Evolutionary conservation across 2,888 invertebrate species (phyloP).

Genomic region (Pachycephus smyrnensis): DNA sequence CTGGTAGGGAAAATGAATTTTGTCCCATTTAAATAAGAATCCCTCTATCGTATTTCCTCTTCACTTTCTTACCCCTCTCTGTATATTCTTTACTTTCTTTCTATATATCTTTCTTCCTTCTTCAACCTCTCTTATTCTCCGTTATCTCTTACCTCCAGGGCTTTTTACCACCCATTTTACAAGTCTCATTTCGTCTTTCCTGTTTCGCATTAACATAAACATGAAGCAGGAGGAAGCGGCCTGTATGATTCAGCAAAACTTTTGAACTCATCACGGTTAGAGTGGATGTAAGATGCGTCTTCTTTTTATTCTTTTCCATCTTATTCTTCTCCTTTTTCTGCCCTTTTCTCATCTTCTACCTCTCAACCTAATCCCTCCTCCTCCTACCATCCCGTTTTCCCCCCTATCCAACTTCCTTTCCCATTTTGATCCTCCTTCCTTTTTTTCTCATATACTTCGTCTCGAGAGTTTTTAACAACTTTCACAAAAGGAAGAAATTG

Average conservation of each 20-base stretch:
- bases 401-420: slow-evolving; percentile 4
- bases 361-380: not conserved
- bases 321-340: not conserved
- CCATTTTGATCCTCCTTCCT: not conserved
- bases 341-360: not conserved
- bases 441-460: not conserved
- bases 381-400: not conserved
- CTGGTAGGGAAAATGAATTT: not conserved
- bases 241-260: slow-evolving; percentile 16
- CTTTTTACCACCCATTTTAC: slow-evolving; percentile 7
- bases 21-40: not conserved
- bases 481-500: slow-evolving; percentile 22
- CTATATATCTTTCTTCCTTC: not conserved
- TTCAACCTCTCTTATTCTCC: slow-evolving; percentile 7
- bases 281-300: slow-evolving; percentile 7
- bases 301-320: not conserved
- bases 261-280: slow-evolving; percentile 13
- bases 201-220: slow-evolving; percentile 27
- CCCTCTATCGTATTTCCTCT: not conserved
- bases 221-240: slow-evolving; percentile 19
- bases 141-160: not conserved
- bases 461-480: slow-evolving; percentile 17
- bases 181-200: slow-evolving; percentile 10
- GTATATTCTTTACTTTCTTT: not conserved
- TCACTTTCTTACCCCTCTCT: not conserved